These are phyloP conservation scores for Parascotia fuliginaria DNA, from an alignment of 2,888 invertebrate genomes.

Conservation along the genomic window DNA sequence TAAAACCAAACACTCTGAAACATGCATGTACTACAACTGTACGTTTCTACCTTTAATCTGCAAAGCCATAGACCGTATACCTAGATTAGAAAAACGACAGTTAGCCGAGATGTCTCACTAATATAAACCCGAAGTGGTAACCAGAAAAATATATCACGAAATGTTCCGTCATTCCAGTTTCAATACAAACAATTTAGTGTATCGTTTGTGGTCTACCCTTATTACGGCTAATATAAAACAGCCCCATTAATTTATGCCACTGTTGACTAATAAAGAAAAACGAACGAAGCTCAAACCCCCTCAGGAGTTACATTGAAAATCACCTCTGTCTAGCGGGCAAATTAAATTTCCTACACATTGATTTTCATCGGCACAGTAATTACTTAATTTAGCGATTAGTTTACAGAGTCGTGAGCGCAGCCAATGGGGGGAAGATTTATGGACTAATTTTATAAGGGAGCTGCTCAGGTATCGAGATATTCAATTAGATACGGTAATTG, in stretches of 20 bases:
- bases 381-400: slow-evolving; percentile 78
- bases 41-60: too few species aligned
- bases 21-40: too few species aligned
- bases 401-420: slow-evolving; percentile 66
- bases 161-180: slow-evolving; percentile 27
- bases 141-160: slow-evolving; percentile 8
- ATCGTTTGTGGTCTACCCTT: slow-evolving; percentile 35
- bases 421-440: slow-evolving; percentile 68
- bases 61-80: too few species aligned
- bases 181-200: slow-evolving; percentile 34
- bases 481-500: slow-evolving; percentile 53
- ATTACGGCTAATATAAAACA: slow-evolving; percentile 50
- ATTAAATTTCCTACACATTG: slow-evolving; percentile 79
- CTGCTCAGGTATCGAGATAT: slow-evolving; percentile 50
- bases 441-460: slow-evolving; percentile 59
- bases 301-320: slow-evolving; percentile 59
- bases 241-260: slow-evolving; percentile 49
- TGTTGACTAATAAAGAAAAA: slow-evolving; percentile 60
- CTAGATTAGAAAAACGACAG: too few species aligned
- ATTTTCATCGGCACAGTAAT: slow-evolving; percentile 73
- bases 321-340: slow-evolving; percentile 63
- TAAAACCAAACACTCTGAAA: too few species aligned
- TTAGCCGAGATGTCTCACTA: too few species aligned
- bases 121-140: too few species aligned
- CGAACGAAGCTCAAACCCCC: slow-evolving; percentile 50